Evolutionary conservation across 2,113 vertebrate species (phyloP), one percentile per base, ranked within the genome.

Genomic region (Axis porcinus): DNA sequence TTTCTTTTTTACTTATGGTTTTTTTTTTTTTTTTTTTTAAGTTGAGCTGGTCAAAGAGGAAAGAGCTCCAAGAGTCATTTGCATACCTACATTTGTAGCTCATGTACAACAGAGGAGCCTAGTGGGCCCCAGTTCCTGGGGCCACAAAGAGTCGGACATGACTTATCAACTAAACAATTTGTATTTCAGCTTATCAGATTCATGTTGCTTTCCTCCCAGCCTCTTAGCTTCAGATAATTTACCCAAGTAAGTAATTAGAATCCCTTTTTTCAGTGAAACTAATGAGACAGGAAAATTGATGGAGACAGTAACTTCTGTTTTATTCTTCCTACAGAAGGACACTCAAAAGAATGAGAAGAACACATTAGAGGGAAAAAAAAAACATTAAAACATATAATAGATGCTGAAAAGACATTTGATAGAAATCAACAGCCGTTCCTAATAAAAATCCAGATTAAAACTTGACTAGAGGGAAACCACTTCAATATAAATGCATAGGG

Each of bases 391-490:
- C 19, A 19, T 30, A 87, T 57, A 91, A 55, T 15, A 84, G 50
- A 84, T 70, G 43, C 52, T 92, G 9, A 50, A 67, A 95, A 86
- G 30, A 70, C 67, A 96, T 16, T 50, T 86, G 54, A 78, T 92
- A 81, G 81, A 94, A 95, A 47, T 94, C 64, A 85, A 89, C 27
- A 91, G 54, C 45, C 33, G 50, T 43, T 85, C 16, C 43, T 85
- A 87, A 62, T 17, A 89, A 74, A 89, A 81, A 40, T 79, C 13
- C 74, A 58, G 43, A 94, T 91, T 92, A 95, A 94, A 86, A 94
- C 6, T 11, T 7, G 47, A 23, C 74, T 55, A 91, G 90, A 82
- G 81, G 43, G 43, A 97, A 97, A 86, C 45, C 19, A 88, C 33
- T 21, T 54, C 58, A 36, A 70, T 50, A 43, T 86, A 36, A 67